These are phyloP conservation scores for Spodoptera exigua DNA, from an alignment of 2,888 invertebrate genomes.

Conservation along the genomic window DNA sequence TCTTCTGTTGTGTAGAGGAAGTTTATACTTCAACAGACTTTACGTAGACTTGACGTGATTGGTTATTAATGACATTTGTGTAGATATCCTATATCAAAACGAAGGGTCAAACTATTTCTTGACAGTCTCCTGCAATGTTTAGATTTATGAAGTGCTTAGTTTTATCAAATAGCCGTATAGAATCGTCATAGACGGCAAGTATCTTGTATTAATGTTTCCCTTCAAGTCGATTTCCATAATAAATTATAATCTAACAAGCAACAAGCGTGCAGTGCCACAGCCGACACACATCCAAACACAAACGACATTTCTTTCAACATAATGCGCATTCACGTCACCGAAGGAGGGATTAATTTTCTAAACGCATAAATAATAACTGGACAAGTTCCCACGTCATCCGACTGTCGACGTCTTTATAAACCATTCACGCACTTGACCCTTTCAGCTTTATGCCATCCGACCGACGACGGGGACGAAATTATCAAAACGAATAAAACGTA, in stretches of 20 bases:
- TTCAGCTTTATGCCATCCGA: conserved; percentile 76
- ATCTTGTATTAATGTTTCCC: conserved; percentile 6
- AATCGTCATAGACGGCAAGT: not conserved
- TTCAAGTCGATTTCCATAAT: conserved; percentile 16
- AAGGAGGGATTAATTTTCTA: conserved; percentile 57
- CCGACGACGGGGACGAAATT: conserved; percentile 76
- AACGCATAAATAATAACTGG: conserved; percentile 74
- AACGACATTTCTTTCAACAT: conserved; percentile 44
- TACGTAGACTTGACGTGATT: too few relatives aligned
- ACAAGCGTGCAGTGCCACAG: conserved; percentile 22
- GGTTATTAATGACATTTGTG: too few relatives aligned
- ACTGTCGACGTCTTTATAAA: conserved; percentile 84
- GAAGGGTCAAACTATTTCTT: too few relatives aligned
- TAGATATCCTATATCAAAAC: too few relatives aligned
- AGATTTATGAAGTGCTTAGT: too few relatives aligned
- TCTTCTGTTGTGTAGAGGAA: too few relatives aligned
- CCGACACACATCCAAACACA: conserved; percentile 43
- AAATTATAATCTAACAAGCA: conserved; percentile 27
- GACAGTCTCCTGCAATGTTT: too few relatives aligned
- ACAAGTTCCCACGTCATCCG: conserved; percentile 81
- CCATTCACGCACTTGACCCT: conserved; percentile 85
- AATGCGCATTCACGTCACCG: conserved; percentile 55
- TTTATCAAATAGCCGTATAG: too few relatives aligned
- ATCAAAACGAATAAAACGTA: conserved; percentile 80
- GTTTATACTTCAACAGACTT: too few relatives aligned